Conservation (phyloP, 2,113 vertebrate species). For the Meles meles region DNA sequence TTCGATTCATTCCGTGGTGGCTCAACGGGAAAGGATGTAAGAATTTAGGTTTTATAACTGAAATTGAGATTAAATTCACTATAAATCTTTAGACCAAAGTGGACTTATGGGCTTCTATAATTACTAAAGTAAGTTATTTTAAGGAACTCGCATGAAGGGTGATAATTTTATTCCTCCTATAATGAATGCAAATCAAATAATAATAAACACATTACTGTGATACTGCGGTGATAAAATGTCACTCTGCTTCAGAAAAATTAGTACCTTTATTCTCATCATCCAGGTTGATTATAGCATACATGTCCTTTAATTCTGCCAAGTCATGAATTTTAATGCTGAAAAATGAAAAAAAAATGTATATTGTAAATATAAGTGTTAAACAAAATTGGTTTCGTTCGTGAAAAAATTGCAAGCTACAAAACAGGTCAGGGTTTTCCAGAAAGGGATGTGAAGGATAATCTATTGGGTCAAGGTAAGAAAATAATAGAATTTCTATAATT, state of each 20-base stretch:
- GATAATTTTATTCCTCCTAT: neutral
- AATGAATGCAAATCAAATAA: neutral
- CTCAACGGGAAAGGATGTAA: neutral
- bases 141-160: neutral
- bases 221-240: constrained; percentile 9
- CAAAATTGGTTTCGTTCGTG: neutral
- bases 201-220: constrained; percentile 1
- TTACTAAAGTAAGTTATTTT: constrained; percentile 1
- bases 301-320: constrained; percentile 93
- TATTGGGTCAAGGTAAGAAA: neutral
- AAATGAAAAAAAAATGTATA: constrained; percentile 60
- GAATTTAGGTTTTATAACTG: neutral
- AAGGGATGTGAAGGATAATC: neutral
- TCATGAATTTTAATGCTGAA: constrained; percentile 97
- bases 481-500: neutral
- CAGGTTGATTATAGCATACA: constrained; percentile 93
- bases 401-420: neutral
- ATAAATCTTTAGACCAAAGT: neutral
- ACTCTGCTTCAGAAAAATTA: neutral
- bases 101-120: neutral
- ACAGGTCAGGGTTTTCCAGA: neutral
- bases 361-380: neutral
- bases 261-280: constrained; percentile 98
- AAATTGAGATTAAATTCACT: neutral
- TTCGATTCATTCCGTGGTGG: neutral